Evolutionary conservation across 2,888 invertebrate genomes (phyloP).

Genomic region (Leptinotarsa peninsularis): DNA sequence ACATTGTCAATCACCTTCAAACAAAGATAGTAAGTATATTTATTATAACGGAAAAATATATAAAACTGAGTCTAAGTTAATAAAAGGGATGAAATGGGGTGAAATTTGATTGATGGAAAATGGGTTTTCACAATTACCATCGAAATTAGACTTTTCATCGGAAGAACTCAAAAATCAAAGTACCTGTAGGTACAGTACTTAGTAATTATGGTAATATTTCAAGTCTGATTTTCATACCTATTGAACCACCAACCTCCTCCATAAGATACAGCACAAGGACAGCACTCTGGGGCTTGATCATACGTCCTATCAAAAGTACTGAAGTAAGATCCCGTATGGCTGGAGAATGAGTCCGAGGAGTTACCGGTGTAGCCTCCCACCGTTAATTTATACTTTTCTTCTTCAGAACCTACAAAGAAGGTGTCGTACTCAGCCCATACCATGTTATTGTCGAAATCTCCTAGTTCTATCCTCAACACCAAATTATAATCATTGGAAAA

Average conservation of each 20-base stretch:
- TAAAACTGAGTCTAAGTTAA: no score
- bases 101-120: no score
- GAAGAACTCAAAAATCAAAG: no score
- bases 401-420: slow-evolving; percentile 60
- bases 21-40: no score
- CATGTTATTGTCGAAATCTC: slow-evolving; percentile 66
- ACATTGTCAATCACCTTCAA: no score
- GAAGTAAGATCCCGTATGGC: slow-evolving; percentile 69
- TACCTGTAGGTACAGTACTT: no score
- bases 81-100: no score
- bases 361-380: slow-evolving; percentile 69
- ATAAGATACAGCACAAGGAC: slow-evolving; percentile 69
- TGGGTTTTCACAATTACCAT: no score
- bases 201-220: background rate
- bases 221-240: slow-evolving; percentile 59
- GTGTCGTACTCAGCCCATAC: slow-evolving; percentile 69
- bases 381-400: slow-evolving; percentile 65
- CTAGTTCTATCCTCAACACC: slow-evolving; percentile 68
- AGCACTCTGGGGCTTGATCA: slow-evolving; percentile 68
- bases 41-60: no score
- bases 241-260: slow-evolving; percentile 75
- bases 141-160: no score
- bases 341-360: slow-evolving; percentile 69
- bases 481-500: slow-evolving; percentile 65
- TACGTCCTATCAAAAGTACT: slow-evolving; percentile 67